These are phyloP conservation scores for Hetaerina titia DNA, from an alignment of 2,888 invertebrate genomes.

Conservation along the genomic window DNA sequence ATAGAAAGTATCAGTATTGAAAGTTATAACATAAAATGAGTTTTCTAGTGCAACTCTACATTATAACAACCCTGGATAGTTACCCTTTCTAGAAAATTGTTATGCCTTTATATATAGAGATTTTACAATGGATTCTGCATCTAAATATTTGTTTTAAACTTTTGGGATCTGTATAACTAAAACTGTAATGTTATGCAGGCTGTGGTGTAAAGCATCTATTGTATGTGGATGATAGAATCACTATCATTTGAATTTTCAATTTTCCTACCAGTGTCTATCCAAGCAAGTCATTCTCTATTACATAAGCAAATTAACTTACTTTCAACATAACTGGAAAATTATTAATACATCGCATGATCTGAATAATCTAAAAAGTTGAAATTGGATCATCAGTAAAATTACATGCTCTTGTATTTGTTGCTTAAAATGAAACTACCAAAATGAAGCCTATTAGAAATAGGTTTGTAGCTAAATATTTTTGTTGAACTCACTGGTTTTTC, in stretches of 20 bases:
- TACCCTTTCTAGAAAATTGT: slow-evolving; percentile 46
- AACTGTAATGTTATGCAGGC: slow-evolving; percentile 4
- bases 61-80: slow-evolving; percentile 45
- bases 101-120: slow-evolving; percentile 40
- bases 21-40: slow-evolving; percentile 29
- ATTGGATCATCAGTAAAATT: background rate
- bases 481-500: background rate
- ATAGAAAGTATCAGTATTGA: background rate
- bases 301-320: background rate
- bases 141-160: slow-evolving; percentile 39
- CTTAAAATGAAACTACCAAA: slow-evolving; percentile 25
- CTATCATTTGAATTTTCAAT: slow-evolving; percentile 29
- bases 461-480: background rate
- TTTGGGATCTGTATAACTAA: slow-evolving; percentile 2
- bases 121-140: slow-evolving; percentile 45
- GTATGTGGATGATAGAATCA: slow-evolving; percentile 10
- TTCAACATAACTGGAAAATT: background rate
- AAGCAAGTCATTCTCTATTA: background rate
- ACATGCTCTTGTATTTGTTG: background rate
- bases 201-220: slow-evolving; percentile 42
- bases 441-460: background rate
- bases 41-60: slow-evolving; percentile 57
- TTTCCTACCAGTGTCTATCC: slow-evolving; percentile 11
- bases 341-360: background rate
- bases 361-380: background rate